Evolutionary conservation across 2,797 vertebrate genomes (phyloP).

Genomic region (Poliocrania exsul): DNA sequence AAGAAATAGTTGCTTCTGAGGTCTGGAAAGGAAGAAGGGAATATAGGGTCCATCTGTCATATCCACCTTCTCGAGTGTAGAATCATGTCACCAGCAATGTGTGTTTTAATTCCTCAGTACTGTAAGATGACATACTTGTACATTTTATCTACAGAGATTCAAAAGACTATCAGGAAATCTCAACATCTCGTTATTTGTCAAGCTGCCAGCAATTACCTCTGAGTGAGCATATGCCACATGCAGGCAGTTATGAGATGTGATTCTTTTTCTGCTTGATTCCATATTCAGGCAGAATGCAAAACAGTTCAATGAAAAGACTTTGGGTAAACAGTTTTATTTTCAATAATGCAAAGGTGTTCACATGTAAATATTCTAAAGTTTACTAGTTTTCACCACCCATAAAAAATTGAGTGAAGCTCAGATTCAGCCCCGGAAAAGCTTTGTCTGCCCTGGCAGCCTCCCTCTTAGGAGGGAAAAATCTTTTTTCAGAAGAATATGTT

Average conservation of each 20-base stretch:
- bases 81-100: fast-evolving
- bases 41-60: neutral
- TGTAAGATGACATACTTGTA: neutral
- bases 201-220: neutral
- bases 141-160: neutral
- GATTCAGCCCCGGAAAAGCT: neutral
- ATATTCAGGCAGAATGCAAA: neutral
- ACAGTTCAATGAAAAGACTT: neutral
- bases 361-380: neutral
- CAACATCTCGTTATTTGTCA: neutral
- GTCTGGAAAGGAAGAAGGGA: neutral
- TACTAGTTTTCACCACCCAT: neutral
- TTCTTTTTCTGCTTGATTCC: neutral
- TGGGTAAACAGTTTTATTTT: neutral
- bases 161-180: neutral
- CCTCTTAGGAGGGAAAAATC: neutral
- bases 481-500: neutral
- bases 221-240: neutral
- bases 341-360: neutral
- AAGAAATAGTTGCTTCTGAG: neutral
- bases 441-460: neutral
- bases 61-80: neutral
- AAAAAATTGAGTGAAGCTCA: neutral
- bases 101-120: neutral
- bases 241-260: neutral